Conservation (phyloP, 64 coral and sea anemone species). For the Hydrozoanthus tunicans region DNA sequence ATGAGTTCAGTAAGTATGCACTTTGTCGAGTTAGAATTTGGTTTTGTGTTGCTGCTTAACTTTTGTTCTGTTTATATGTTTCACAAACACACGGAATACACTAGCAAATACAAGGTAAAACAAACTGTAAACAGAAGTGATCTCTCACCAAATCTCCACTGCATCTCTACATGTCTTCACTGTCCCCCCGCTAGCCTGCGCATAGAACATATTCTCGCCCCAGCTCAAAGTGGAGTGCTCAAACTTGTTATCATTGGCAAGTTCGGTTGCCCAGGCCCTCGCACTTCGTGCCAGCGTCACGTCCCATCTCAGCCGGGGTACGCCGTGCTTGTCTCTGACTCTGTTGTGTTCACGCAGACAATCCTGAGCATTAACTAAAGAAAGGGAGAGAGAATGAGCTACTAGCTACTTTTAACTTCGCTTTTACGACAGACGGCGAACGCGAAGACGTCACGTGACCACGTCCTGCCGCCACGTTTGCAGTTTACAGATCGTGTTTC, state of each 20-base stretch:
- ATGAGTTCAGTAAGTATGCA: too few species aligned
- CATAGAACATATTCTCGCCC: constrained; percentile 44
- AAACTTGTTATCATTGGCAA: constrained; percentile 40
- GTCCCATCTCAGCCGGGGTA: constrained; percentile 47
- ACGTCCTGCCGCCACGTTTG: too few species aligned
- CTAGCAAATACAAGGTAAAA: not conserved
- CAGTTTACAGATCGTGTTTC: too few species aligned
- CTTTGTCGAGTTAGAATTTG: too few species aligned
- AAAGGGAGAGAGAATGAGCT: not conserved
- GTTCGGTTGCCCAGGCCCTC: constrained; percentile 29
- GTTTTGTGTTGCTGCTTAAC: too few species aligned
- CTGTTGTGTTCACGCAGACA: constrained; percentile 39
- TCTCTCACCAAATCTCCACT: constrained; percentile 9
- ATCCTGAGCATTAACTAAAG: constrained; percentile 4
- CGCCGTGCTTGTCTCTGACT: constrained; percentile 29
- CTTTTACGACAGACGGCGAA: not conserved
- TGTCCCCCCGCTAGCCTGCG: not conserved
- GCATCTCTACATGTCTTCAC: constrained; percentile 8
- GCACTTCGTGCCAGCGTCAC: constrained; percentile 20
- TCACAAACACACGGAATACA: too few species aligned
- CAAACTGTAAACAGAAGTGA: not conserved
- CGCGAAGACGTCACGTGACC: not conserved
- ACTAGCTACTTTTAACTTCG: not conserved
- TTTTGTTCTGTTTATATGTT: too few species aligned
- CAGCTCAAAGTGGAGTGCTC: constrained; percentile 5